These are phyloP conservation scores for Eilema caniola DNA, from an alignment of 2,888 invertebrate species.

Conservation along the genomic window DNA sequence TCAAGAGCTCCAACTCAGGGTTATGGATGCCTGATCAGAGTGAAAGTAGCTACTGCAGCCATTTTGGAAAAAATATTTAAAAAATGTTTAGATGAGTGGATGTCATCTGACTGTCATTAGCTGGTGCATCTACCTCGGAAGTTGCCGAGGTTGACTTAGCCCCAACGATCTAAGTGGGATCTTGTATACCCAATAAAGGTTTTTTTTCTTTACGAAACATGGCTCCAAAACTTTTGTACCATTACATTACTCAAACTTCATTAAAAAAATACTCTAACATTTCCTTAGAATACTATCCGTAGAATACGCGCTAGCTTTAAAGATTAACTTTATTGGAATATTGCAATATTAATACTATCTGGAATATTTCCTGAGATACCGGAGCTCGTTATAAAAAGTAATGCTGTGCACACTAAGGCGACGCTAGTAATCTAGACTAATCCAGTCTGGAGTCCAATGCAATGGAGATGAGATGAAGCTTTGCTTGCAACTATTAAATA, in stretches of 20 bases:
- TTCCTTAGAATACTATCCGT: neutral
- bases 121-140: too few relatives aligned
- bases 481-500: constrained; percentile 17
- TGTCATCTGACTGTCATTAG: too few relatives aligned
- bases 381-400: constrained; percentile 18
- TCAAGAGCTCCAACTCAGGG: too few relatives aligned
- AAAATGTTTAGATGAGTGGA: too few relatives aligned
- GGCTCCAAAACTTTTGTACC: too few relatives aligned
- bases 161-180: too few relatives aligned
- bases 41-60: too few relatives aligned
- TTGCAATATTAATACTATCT: constrained; percentile 20
- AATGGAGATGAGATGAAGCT: constrained; percentile 30
- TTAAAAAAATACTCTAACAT: neutral
- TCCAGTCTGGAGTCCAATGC: constrained; percentile 28
- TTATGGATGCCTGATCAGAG: too few relatives aligned
- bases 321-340: constrained; percentile 4
- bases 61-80: too few relatives aligned
- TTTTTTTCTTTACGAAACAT: too few relatives aligned
- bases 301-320: neutral
- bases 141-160: too few relatives aligned
- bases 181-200: too few relatives aligned
- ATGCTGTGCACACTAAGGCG: constrained; percentile 26
- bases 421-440: constrained; percentile 31
- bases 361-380: constrained; percentile 15
- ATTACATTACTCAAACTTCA: neutral